Conservation (phyloP, 2,113 vertebrate genomes). For the Spizaetus ornatus region DNA sequence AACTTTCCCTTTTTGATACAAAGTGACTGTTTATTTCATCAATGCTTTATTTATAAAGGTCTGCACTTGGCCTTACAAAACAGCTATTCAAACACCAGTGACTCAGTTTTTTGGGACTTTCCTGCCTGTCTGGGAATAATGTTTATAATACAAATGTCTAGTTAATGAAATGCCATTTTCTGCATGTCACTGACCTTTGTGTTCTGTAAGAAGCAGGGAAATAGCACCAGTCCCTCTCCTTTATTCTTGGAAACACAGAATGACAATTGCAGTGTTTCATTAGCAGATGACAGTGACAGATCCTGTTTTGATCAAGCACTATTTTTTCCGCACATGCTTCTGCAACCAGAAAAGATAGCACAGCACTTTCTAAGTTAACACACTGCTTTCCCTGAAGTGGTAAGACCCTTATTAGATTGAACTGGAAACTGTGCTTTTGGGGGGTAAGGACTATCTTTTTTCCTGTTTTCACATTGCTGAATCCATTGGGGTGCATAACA, state of each 20-base stretch:
- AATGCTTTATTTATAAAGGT: constrained; percentile 62
- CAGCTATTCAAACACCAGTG: constrained; percentile 64
- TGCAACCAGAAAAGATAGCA: neutral
- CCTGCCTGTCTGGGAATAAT: constrained; percentile 57
- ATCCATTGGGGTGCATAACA: neutral
- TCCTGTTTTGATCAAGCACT: neutral
- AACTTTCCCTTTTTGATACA: constrained; percentile 18
- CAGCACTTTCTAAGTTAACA: neutral
- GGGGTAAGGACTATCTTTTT: neutral
- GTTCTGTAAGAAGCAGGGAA: neutral
- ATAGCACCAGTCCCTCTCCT: neutral
- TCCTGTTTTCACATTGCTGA: neutral
- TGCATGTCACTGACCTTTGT: constrained; percentile 25
- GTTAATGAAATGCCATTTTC: constrained; percentile 51
- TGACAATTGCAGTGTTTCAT: neutral
- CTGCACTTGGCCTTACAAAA: constrained; percentile 58
- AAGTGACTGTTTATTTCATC: constrained; percentile 55
- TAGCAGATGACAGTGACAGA: neutral
- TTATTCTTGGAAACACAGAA: neutral
- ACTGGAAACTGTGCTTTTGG: neutral
- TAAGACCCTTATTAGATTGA: neutral
- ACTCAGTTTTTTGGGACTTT: constrained; percentile 70
- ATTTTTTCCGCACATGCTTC: neutral
- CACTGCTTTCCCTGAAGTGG: neutral
- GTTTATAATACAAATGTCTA: constrained; percentile 44